These are phyloP conservation scores for Athalia cordata DNA, from an alignment of 2,888 invertebrate genomes.

Conservation along the genomic window DNA sequence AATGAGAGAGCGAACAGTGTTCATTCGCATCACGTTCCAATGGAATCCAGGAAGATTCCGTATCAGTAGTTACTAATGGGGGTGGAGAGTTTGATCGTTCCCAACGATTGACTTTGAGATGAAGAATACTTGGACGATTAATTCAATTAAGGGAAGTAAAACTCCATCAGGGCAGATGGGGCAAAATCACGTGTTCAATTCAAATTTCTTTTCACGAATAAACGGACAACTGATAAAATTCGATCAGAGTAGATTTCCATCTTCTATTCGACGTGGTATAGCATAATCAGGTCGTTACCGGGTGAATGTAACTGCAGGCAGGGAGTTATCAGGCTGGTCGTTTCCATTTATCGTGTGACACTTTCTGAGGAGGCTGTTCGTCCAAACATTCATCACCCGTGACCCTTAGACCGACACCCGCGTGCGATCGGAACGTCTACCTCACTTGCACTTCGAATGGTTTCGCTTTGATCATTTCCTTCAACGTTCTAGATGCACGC, in stretches of 20 bases:
- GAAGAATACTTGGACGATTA: not conserved
- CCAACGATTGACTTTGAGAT: no score
- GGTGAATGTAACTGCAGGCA: not conserved
- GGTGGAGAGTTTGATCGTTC: not conserved
- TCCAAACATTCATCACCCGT: conserved; percentile 19
- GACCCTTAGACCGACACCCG: conserved; percentile 13
- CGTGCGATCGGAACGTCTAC: not conserved
- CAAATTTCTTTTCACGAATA: no score
- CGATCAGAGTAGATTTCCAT: not conserved
- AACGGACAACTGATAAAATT: no score
- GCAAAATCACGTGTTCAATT: no score
- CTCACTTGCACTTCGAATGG: not conserved
- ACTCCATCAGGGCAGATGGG: not conserved
- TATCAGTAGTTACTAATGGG: conserved; percentile 3
- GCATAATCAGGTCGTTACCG: conserved; percentile 5
- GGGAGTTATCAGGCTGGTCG: not conserved
- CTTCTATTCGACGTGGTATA: not conserved
- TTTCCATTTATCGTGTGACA: conserved; percentile 1
- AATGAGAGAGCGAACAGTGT: not conserved
- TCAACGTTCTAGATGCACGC: not conserved
- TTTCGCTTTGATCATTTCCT: conserved; percentile 36
- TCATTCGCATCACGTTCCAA: not conserved
- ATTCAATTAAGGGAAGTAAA: conserved; percentile 7
- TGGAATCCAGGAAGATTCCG: not conserved
- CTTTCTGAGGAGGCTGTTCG: conserved; percentile 13